Evolutionary conservation across 2,797 vertebrate genomes (phyloP).

Genomic region (Gambusia yucatana): DNA sequence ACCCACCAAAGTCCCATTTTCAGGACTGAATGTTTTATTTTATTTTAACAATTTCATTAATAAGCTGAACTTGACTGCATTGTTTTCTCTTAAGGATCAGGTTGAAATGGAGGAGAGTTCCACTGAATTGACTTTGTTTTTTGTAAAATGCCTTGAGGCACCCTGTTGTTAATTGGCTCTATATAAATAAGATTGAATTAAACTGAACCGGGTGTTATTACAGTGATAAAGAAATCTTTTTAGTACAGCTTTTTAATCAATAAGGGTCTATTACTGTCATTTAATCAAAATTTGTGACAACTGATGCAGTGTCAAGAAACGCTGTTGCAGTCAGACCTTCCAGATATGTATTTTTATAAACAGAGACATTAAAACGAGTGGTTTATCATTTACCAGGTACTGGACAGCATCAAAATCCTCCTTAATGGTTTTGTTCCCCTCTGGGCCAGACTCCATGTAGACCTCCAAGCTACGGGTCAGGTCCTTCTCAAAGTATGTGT

Average conservation of each 20-base stretch:
- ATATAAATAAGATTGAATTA: no score
- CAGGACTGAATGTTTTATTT: no score
- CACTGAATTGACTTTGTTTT: not conserved
- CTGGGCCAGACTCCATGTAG: constrained; percentile 53
- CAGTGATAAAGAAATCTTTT: no score
- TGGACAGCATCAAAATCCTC: constrained; percentile 72
- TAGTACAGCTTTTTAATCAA: no score
- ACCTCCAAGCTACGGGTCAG: constrained; percentile 64
- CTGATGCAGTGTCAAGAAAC: not conserved
- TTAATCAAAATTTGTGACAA: not conserved
- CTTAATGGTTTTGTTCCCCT: constrained; percentile 57
- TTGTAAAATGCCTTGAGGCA: not conserved
- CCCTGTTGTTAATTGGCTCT: not conserved
- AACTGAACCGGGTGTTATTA: no score
- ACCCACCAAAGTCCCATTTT: not conserved
- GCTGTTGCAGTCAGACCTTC: not conserved
- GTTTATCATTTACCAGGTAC: constrained; percentile 49
- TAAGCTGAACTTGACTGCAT: not conserved
- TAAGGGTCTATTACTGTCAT: not conserved
- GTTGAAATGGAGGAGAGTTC: not conserved
- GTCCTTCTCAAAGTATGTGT: constrained; percentile 69
- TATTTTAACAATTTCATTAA: not conserved
- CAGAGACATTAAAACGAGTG: not conserved
- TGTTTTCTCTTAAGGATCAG: not conserved
- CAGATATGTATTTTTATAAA: not conserved